Base-by-base conservation (phyloP, 1,140 invertebrate species). In the Magallana ariakensis region DNA sequence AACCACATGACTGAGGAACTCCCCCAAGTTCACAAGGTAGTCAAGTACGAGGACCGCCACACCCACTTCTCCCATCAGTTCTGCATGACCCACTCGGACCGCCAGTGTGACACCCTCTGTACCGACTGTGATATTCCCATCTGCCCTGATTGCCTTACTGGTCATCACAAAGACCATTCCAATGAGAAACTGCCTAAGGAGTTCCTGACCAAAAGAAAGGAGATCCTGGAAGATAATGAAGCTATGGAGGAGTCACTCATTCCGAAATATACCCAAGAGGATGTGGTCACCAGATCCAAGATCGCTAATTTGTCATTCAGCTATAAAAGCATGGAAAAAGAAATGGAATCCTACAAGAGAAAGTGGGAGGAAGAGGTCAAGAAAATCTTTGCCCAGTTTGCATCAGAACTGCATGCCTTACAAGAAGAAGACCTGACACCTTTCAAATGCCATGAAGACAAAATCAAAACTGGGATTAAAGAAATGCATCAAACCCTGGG, bases 111-210 rank as follows among this genome's bases (percentile, higher is more conserved):
- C 19, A 19, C 10, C 0, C 26, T 70, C 62, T 70, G 62, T 22
- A 70, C 11, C 8, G 62, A 70, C 62, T 70, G 62, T 22, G 62
- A 70, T 26, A 70, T 70, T 19, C 62, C 62, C 19, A 70, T 70
- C 9, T 70, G 62, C 62, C 11, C 62, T 3, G 62, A 33, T 11
- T 70, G 62, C 26, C 62, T 22, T 22, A 70, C n/a, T 22, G 22
- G n/a, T n/a, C 19, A 5, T 70, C 62, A 70, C 19, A 19, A 70
- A 70, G 26, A 70, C 10, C 62, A 70, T 70, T 19, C 22, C 5
- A 70, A 19, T 22, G 62, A 70, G 22, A 22, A 70, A 19, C 62
- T 70, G 7, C 62, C 62, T 22, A 22, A 70, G 19, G 16, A 9
- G 11, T 70, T 22, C 10, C 62, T 19, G 19, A 22, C 62, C 10